Evolutionary conservation across 1,140 invertebrate genomes (phyloP).

Genomic region (Bilobella aurantiaca): DNA sequence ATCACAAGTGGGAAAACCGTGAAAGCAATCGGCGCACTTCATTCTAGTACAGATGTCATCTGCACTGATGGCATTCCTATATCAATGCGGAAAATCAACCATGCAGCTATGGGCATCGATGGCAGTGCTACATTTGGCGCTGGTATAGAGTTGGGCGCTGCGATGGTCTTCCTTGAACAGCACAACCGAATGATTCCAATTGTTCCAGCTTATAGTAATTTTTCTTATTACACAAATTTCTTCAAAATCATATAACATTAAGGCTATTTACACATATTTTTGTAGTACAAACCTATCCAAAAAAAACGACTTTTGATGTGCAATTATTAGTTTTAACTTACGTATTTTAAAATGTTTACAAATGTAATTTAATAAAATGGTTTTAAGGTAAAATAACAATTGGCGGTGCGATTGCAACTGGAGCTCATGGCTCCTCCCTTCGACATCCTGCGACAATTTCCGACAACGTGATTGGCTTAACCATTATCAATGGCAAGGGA

Average conservation of each 20-base stretch:
- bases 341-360: not conserved
- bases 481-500: conserved; percentile 14
- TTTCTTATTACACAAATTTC: no score
- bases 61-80: conserved; percentile 17
- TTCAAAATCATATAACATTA: no score
- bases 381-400: conserved; percentile 11
- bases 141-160: not conserved
- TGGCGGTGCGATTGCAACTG: conserved; percentile 14
- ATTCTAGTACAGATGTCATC: conserved; percentile 18
- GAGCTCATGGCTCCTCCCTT: conserved; percentile 15
- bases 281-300: no score
- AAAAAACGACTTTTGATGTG: not conserved
- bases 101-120: not conserved
- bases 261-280: no score
- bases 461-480: conserved; percentile 9
- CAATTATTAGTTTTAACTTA: not conserved
- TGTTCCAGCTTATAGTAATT: not conserved
- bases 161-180: not conserved
- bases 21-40: conserved; percentile 9
- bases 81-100: not conserved
- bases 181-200: not conserved
- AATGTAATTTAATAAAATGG: no score
- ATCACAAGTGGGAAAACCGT: not conserved
- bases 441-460: conserved; percentile 14
- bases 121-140: not conserved